Conservation (phyloP, 2,888 invertebrate species). For the Aphidoletes aphidimyza region DNA sequence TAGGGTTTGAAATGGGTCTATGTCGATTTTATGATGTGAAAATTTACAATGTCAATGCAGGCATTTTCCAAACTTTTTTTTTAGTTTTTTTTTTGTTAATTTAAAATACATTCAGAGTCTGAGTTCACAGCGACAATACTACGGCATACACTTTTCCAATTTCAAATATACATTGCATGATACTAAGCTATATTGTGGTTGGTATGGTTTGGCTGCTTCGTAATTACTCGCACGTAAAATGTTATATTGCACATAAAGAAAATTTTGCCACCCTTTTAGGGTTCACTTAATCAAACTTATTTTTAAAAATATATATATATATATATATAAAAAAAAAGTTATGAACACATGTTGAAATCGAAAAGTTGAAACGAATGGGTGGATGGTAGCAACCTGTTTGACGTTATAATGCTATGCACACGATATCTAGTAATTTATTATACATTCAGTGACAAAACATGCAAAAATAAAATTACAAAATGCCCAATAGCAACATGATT, state of each 20-base stretch:
- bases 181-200: neutral
- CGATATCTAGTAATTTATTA: neutral
- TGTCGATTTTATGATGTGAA: no score
- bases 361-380: neutral
- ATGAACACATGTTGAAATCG: conserved; percentile 8
- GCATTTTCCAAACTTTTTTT: neutral
- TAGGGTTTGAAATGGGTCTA: no score
- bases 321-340: neutral
- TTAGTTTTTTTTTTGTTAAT: neutral
- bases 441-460: neutral
- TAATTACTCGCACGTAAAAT: neutral
- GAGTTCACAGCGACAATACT: neutral
- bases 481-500: conserved; percentile 4
- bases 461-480: neutral
- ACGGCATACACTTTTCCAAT: neutral
- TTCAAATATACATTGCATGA: conserved; percentile 17
- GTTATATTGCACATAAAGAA: neutral
- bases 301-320: neutral
- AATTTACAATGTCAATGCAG: neutral
- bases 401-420: neutral
- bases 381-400: neutral
- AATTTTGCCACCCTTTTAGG: neutral
- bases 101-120: neutral
- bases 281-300: neutral
- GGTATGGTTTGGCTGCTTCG: neutral